These are phyloP conservation scores for Eustalomyia histrio DNA, from an alignment of 2,888 invertebrate genomes.

Conservation along the genomic window DNA sequence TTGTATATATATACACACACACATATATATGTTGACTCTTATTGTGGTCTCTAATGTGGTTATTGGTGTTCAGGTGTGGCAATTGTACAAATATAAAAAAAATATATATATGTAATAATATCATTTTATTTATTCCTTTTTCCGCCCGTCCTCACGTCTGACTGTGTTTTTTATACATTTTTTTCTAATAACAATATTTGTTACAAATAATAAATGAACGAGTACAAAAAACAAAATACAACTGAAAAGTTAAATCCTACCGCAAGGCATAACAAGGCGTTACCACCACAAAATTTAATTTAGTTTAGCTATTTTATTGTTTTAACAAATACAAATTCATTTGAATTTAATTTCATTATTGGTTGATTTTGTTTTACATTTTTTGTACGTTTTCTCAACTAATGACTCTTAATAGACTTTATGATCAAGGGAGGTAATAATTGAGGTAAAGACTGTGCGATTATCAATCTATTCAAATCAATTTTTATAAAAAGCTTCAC, in stretches of 20 bases:
- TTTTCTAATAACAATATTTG: constrained; percentile 29
- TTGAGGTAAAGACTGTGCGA: background rate
- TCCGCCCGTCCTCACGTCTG: background rate
- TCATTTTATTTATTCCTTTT: constrained; percentile 52
- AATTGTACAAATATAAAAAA: constrained; percentile 13
- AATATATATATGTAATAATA: constrained; percentile 34
- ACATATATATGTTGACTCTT: background rate
- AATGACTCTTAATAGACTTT: constrained; percentile 18
- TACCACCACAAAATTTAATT: constrained; percentile 65
- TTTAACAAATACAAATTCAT: constrained; percentile 28
- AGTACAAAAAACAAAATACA: too few species aligned
- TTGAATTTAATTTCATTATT: constrained; percentile 54
- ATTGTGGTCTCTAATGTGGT: constrained; percentile 54
- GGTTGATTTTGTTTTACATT: constrained; percentile 33
- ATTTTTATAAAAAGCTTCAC: too few species aligned
- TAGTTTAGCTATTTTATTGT: constrained; percentile 56
- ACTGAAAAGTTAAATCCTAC: constrained; percentile 38
- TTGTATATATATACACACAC: constrained; percentile 4
- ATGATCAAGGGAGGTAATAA: background rate
- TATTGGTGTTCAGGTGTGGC: constrained; percentile 57
- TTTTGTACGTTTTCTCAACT: background rate
- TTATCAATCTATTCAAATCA: too few species aligned
- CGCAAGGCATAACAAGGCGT: constrained; percentile 65
- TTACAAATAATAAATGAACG: constrained; percentile 41
- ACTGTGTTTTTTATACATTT: constrained; percentile 2